Evolutionary conservation across 2,888 invertebrate genomes (phyloP), one percentile per base, ranked within the genome.

Genomic region (Bimastos eiseni): DNA sequence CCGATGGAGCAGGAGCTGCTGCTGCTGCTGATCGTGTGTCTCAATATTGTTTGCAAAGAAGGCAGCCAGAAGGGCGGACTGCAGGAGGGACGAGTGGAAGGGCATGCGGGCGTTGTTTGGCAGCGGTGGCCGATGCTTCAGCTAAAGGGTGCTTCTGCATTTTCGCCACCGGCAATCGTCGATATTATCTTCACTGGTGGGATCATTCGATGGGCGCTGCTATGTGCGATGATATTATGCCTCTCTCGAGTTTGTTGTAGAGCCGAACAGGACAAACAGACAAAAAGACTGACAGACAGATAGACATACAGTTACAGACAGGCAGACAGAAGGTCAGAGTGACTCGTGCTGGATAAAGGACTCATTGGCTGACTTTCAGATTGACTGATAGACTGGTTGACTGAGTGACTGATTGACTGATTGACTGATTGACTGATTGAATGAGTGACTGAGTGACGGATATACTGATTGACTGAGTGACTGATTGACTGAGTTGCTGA

Each of bases 41-140:
- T 70, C 70, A 70, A 70, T 70, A 70, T 70, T 70, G 70, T 70
- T 70, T 70, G 70, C 70, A 30, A 70, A 70, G 70, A n/a, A 70
- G 70, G 70, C 70, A 70, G 70, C 70, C 70, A n/a, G 30, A n/a
- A 70, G 30, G 70, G 70, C n/a, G 70, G 70, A 70, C 70, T 5
- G 70, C 2, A 30, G 70, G 70, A 70, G 30, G 70, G 70, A 8
- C n/a, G n/a, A n/a, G n/a, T n/a, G 30, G 70, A 13, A 30, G n/a
- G 70, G 17, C n/a, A n/a, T 30, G 2, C n/a, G 70, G 70, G 70
- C 70, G n/a, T 5, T 49, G 49, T 24, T n/a, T 5, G 49, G 70
- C 30, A n/a, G 70, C 70, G 30, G n/a, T 11, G 70, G 70, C 70
- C 17, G 70, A 11, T 13, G 70, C 70, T 70, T 8, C 70, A n/a